These are phyloP conservation scores for Syngnathus floridae DNA, from an alignment of 2,113 vertebrate species.

Conservation along the genomic window DNA sequence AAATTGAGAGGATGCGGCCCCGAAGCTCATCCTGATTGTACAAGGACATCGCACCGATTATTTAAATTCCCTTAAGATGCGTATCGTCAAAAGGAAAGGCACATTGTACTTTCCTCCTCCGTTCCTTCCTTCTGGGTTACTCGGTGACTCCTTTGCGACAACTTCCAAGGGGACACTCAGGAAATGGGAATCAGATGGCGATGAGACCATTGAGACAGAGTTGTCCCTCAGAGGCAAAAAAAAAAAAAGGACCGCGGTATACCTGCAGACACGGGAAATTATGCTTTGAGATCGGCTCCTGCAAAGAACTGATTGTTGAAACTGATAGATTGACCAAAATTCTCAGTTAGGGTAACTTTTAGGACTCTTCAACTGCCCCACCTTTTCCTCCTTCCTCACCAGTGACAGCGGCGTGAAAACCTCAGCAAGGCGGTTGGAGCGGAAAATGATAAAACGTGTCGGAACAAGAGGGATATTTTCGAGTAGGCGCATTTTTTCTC, in stretches of 20 bases:
- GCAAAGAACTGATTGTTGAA: constrained; percentile 7
- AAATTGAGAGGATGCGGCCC: neutral
- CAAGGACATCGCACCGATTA: neutral
- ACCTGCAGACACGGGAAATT: constrained; percentile 37
- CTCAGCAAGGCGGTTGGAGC: constrained; percentile 18
- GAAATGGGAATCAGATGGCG: constrained; percentile 49
- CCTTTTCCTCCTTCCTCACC: constrained; percentile 1
- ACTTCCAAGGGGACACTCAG: constrained; percentile 25
- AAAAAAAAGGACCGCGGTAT: constrained; percentile 15
- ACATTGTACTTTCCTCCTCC: neutral
- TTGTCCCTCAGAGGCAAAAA: constrained; percentile 28
- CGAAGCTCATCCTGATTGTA: neutral
- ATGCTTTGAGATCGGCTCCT: constrained; percentile 21
- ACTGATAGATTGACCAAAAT: no score
- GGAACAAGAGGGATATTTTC: constrained; percentile 60
- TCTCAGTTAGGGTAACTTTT: neutral
- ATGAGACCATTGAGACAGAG: constrained; percentile 22
- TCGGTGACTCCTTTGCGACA: constrained; percentile 10
- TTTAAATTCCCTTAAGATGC: neutral
- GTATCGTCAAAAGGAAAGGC: neutral
- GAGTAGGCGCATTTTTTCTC: constrained; percentile 50
- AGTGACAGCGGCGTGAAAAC: neutral
- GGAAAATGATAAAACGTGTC: constrained; percentile 58
- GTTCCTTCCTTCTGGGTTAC: neutral
- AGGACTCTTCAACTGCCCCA: neutral